Conservation (phyloP, 2,888 invertebrate species). For the Geophilus truncorum region DNA sequence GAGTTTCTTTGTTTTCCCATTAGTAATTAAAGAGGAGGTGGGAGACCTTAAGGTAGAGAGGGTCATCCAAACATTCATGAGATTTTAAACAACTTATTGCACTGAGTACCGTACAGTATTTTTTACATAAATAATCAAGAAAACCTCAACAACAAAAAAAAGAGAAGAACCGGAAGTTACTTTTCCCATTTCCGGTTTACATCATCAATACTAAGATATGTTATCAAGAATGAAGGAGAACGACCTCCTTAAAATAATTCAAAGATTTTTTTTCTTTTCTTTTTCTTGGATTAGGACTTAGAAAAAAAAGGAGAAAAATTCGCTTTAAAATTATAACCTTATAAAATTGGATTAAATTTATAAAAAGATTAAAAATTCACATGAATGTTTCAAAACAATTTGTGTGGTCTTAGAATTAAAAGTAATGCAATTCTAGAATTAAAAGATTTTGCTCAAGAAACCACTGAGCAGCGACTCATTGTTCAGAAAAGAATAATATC, state of each 20-base stretch:
- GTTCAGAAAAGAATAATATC: too few species aligned
- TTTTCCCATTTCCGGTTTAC: background rate
- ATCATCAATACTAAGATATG: background rate
- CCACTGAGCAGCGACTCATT: too few species aligned
- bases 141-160: background rate
- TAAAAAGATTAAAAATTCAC: background rate
- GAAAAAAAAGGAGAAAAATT: background rate
- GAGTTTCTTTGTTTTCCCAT: background rate
- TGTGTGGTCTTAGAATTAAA: background rate
- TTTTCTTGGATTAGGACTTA: background rate
- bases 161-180: background rate
- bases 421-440: too few species aligned
- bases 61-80: background rate
- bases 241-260: conserved; percentile 2
- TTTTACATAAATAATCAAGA: too few species aligned
- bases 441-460: too few species aligned
- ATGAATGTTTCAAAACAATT: background rate
- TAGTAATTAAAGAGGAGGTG: background rate
- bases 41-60: background rate
- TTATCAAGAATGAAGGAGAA: background rate
- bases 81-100: too few species aligned
- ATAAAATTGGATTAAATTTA: background rate
- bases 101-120: too few species aligned
- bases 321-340: background rate
- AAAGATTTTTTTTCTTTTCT: background rate